Conservation (phyloP, 2,797 vertebrate species). For the Megalops cyprinoides region DNA sequence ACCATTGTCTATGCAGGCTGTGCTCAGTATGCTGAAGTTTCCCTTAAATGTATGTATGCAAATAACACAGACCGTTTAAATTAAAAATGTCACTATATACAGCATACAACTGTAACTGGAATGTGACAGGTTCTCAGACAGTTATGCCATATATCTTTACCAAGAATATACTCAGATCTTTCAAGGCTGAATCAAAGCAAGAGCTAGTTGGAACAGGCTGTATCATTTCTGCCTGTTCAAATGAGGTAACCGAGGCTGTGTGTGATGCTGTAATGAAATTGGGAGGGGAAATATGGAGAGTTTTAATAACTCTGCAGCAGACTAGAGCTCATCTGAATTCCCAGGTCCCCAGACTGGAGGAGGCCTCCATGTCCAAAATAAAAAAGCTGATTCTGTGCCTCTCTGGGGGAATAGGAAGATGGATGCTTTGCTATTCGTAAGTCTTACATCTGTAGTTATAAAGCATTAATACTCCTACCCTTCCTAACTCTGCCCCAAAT, state of each 20-base stretch:
- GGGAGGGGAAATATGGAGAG: neutral
- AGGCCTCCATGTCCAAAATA: neutral
- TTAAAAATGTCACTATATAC: neutral
- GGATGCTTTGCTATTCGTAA: neutral
- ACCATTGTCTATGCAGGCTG: neutral
- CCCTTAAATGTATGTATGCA: too few species aligned
- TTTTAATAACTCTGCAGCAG: constrained; percentile 9
- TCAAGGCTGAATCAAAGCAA: neutral
- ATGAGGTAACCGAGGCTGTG: neutral
- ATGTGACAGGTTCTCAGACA: neutral
- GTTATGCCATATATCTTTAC: neutral
- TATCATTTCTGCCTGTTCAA: neutral
- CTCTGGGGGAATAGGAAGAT: neutral
- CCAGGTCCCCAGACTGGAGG: neutral
- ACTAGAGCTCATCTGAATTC: neutral
- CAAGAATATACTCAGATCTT: neutral
- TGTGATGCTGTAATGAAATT: neutral
- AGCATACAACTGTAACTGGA: neutral
- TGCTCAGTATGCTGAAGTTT: neutral
- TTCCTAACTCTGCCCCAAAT: neutral
- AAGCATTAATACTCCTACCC: too few species aligned
- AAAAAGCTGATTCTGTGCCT: neutral
- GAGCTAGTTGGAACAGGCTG: neutral
- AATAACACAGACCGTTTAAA: neutral
- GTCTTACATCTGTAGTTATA: neutral